Percentiles rank a stretch among this genome's conserved stretches.
These are phyloP conservation scores for Paraescarpia echinospica DNA, from an alignment of 1,140 invertebrate species.

Conservation along the genomic window DNA sequence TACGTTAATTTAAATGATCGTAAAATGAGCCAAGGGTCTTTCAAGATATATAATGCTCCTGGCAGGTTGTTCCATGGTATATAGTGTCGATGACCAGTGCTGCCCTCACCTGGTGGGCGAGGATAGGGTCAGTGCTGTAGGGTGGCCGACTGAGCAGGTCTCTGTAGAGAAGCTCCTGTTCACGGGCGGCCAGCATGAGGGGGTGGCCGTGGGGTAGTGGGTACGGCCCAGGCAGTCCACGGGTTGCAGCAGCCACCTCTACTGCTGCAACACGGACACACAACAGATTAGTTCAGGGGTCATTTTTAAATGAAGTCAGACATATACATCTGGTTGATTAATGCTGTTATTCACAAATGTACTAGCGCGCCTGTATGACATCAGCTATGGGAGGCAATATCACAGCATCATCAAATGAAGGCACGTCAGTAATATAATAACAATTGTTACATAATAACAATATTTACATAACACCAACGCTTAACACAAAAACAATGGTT, in stretches of 20 bases:
- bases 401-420: not conserved
- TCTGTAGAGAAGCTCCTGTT: slow-evolving; percentile 60
- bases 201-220: slow-evolving; percentile 55
- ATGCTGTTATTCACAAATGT: not conserved
- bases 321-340: not conserved
- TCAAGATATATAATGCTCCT: no score
- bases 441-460: no score
- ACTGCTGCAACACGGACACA: slow-evolving; percentile 36
- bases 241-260: slow-evolving; percentile 23
- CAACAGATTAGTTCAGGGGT: slow-evolving; percentile 44
- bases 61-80: no score
- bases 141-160: slow-evolving; percentile 72
- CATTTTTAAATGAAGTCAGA: no score
- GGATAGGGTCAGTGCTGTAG: slow-evolving; percentile 73
- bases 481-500: slow-evolving; percentile 28
- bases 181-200: slow-evolving; percentile 39
- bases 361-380: not conserved
- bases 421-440: not conserved
- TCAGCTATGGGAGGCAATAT: no score
- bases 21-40: no score
- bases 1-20: slow-evolving; percentile 2
- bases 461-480: no score
- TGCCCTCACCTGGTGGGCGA: slow-evolving; percentile 71
- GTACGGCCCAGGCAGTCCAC: slow-evolving; percentile 30
- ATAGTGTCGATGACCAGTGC: no score